Evolutionary conservation across 2,797 vertebrate genomes (phyloP).

Genomic region (Scomberomorus guttatus): DNA sequence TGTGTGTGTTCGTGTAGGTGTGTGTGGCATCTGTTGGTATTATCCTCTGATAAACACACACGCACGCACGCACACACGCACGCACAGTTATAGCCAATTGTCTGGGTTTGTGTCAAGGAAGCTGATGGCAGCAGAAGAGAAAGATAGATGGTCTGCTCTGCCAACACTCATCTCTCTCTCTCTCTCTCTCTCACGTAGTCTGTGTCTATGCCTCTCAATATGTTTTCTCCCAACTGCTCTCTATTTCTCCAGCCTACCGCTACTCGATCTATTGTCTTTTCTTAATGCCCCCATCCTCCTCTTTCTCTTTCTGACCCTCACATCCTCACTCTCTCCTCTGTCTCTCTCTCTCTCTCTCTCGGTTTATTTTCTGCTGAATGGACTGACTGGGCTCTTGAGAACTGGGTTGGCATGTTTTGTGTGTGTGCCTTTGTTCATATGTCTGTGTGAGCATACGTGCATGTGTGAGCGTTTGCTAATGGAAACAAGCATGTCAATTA

Average conservation of each 20-base stretch:
- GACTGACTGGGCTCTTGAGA: constrained; percentile 47
- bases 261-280: constrained; percentile 26
- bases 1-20: constrained; percentile 8
- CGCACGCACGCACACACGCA: constrained; percentile 56
- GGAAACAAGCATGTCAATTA: constrained; percentile 93
- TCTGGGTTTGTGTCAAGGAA: constrained; percentile 73
- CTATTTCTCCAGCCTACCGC: constrained; percentile 25
- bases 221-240: constrained; percentile 57
- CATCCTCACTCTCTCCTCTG: constrained; percentile 23
- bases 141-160: constrained; percentile 67
- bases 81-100: constrained; percentile 64
- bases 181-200: constrained; percentile 16
- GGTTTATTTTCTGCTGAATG: constrained; percentile 64
- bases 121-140: constrained; percentile 71
- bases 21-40: constrained; percentile 64
- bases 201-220: constrained; percentile 46
- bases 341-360: constrained; percentile 14
- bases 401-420: constrained; percentile 42
- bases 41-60: constrained; percentile 63
- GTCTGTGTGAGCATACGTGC: constrained; percentile 82
- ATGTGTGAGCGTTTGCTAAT: constrained; percentile 86
- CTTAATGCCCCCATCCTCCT: constrained; percentile 37
- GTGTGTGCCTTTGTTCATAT: constrained; percentile 26
- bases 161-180: constrained; percentile 63
- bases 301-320: constrained; percentile 30